Conservation (phyloP, 2,888 invertebrate genomes). For the Pristionchus japonicus region DNA sequence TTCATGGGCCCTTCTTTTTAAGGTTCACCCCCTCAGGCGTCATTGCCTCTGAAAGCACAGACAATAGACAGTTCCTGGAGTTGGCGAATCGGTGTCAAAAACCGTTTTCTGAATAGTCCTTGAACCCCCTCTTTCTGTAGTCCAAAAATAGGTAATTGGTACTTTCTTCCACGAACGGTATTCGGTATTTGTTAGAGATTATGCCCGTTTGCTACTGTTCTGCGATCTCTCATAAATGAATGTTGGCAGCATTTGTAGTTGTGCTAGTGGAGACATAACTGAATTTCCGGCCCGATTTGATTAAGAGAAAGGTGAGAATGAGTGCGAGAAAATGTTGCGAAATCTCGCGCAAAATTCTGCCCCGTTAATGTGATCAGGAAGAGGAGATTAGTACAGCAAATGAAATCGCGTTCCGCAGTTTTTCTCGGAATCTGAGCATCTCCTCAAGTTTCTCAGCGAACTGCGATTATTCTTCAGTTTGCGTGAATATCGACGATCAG, state of each 20-base stretch:
- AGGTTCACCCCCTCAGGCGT: neutral
- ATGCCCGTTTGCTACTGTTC: neutral
- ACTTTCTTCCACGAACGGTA: neutral
- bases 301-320: constrained; percentile 6
- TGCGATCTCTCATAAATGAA: neutral
- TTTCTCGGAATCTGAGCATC: neutral
- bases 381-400: neutral
- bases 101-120: neutral
- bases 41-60: neutral
- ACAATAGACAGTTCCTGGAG: neutral
- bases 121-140: neutral
- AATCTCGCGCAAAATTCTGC: neutral
- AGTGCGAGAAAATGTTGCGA: constrained; percentile 9
- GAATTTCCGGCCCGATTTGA: neutral
- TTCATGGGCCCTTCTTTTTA: neutral
- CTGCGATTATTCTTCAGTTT: too few species aligned
- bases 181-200: neutral
- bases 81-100: neutral
- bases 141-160: neutral
- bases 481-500: too few species aligned
- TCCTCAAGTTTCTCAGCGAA: neutral
- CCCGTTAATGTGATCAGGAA: constrained; percentile 8
- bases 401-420: neutral
- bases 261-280: neutral
- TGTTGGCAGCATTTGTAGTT: neutral